Conservation (phyloP, 1,140 invertebrate genomes). For the Stenopsyche tienmushanensis region DNA sequence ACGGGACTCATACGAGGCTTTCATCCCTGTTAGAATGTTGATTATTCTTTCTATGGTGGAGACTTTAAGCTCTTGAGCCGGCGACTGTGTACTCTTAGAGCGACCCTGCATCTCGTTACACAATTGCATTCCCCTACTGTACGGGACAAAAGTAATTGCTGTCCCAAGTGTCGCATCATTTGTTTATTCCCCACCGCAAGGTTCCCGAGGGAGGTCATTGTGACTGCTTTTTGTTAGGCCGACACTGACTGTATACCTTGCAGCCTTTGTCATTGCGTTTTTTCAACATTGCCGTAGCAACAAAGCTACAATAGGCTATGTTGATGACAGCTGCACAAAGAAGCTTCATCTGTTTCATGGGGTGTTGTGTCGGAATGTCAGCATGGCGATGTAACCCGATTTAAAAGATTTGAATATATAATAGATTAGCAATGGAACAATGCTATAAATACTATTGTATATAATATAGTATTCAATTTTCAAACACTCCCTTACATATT, state of each 20-base stretch:
- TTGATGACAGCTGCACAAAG: conserved; percentile 16
- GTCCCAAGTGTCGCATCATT: conserved; percentile 30
- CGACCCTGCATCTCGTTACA: conserved; percentile 20
- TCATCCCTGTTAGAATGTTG: no score
- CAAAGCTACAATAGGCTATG: conserved; percentile 12
- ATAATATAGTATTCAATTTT: no score
- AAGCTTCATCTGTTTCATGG: conserved; percentile 6
- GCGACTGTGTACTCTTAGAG: no score
- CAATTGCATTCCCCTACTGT: conserved; percentile 23
- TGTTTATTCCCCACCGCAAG: conserved; percentile 22
- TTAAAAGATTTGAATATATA: no score
- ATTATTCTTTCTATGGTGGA: no score
- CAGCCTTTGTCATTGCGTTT: conserved; percentile 1
- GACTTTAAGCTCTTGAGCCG: no score
- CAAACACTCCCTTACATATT: no score
- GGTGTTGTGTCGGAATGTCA: no score
- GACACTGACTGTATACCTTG: not conserved
- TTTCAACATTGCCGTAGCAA: not conserved
- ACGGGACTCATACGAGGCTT: no score
- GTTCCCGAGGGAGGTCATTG: conserved; percentile 1
- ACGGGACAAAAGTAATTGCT: conserved; percentile 34
- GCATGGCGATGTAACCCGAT: no score
- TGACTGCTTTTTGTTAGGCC: conserved; percentile 6
- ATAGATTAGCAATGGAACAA: no score
- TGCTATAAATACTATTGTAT: no score